phyloP scores from a whole-genome alignment of 1,140 invertebrate species.

The Mercenaria mercenaria region DNA sequence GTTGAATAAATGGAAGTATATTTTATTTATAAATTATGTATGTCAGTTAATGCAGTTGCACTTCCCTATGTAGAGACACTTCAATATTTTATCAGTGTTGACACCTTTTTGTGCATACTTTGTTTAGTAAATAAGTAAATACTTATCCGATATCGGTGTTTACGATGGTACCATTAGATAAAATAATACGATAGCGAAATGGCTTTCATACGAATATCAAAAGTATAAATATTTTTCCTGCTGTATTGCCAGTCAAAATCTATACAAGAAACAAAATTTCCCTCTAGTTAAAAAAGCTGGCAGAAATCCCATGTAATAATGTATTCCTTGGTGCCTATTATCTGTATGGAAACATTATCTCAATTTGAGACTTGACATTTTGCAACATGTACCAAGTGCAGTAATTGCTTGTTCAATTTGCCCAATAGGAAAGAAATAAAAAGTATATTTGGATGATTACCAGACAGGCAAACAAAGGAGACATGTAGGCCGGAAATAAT shows the following conservation, averaged over 20 bases:
- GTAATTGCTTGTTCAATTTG: background rate
- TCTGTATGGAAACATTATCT: background rate
- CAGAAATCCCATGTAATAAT: background rate
- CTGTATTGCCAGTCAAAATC: too few species aligned
- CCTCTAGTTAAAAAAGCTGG: too few species aligned
- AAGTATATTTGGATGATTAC: background rate
- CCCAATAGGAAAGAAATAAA: background rate
- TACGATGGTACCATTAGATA: too few species aligned
- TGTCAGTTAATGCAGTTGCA: background rate
- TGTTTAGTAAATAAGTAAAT: background rate
- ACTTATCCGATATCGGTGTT: too few species aligned
- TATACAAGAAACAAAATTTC: too few species aligned
- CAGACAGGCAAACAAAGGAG: background rate
- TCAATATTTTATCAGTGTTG: background rate
- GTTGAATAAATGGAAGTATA: too few species aligned
- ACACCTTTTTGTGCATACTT: background rate
- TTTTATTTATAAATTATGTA: too few species aligned
- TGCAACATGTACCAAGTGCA: background rate
- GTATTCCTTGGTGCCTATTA: background rate
- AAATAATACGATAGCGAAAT: too few species aligned
- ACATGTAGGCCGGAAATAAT: background rate
- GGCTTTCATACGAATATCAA: too few species aligned
- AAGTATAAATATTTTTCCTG: too few species aligned
- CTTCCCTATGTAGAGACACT: background rate
- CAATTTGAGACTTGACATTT: slow-evolving; percentile 2